Conservation (phyloP, 2,113 vertebrate species). For the Apodemus sylvaticus region DNA sequence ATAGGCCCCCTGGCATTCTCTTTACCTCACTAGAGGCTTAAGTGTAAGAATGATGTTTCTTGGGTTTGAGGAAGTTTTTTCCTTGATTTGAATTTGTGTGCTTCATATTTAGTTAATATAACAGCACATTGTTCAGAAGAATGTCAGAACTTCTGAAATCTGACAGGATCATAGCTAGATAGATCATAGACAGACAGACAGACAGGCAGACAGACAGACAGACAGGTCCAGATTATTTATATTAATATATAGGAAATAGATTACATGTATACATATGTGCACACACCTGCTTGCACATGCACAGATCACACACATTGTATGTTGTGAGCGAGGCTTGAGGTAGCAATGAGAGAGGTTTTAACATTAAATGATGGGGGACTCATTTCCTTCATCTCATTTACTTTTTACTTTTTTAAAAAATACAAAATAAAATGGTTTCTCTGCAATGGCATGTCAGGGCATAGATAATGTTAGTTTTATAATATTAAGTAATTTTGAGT, state of each 20-base stretch:
- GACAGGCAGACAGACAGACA: too few species aligned
- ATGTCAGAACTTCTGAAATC: not conserved
- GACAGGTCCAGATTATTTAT: not conserved
- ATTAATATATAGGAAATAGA: not conserved
- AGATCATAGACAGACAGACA: too few species aligned
- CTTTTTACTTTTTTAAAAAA: not conserved
- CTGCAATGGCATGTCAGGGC: too few species aligned
- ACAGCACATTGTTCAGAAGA: not conserved
- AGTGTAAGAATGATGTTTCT: not conserved
- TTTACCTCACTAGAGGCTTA: not conserved
- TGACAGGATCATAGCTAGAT: not conserved
- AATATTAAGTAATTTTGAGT: not conserved
- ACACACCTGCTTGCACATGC: not conserved
- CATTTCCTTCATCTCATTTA: not conserved
- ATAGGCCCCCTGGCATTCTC: rapidly evolving
- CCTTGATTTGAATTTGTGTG: not conserved
- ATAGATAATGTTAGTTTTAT: not conserved
- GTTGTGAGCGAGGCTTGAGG: rapidly evolving
- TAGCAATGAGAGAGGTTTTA: not conserved
- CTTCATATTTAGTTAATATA: not conserved
- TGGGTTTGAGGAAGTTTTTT: not conserved
- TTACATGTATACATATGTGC: not conserved
- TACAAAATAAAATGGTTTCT: not conserved
- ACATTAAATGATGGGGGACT: not conserved
- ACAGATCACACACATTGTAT: not conserved